Evolutionary conservation across 2,113 vertebrate species (phyloP), one percentile per base, ranked within the genome.

Genomic region (Vombatus ursinus): DNA sequence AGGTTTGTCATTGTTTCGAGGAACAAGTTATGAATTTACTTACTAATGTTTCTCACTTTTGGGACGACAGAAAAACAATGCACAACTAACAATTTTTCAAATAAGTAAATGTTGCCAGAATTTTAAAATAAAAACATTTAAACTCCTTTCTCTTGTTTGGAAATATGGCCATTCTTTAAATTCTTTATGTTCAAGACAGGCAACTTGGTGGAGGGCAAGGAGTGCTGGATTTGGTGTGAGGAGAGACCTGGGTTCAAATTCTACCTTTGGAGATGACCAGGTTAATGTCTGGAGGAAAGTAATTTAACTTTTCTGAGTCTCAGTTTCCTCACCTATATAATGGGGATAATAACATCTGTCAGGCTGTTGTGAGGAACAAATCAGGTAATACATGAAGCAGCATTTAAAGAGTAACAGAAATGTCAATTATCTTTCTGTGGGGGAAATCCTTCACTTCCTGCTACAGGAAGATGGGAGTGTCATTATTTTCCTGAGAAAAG

Each of bases 141-240:
- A 19, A 28, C 53, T 91, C 61, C 61, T 68, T 14, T 68, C 31
- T 31, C 89, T 68, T 93, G 90, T 92, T 68, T 92, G 53, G 84
- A 94, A 89, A 95, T 25, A 49, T 28, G 49, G 26, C 5, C 19
- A 93, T 91, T 94, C 52, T 91, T 77, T 37, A 93, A 92, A 92
- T 24, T 6, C 25, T 44, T 16, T 4, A 5, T 6, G 19, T 1
- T 49, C 1, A 68, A 68, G 57, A 68, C 11, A 14, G 11, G 10
- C 57, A 14, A 11, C 57, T 14, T 37, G 31, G 28, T 4, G 19
- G 31, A 14, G 28, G 37, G 57, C 14, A 68, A 16, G 37, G 11
- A 68, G 31, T 37, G 57, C 28, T 37, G 57, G 28, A 68, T 37
- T 68, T 37, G 57, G 57, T 68, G 28, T 14, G 28, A 68, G 57